Base-by-base conservation (phyloP, 2,113 vertebrate species). In the Menidia beryllina region DNA sequence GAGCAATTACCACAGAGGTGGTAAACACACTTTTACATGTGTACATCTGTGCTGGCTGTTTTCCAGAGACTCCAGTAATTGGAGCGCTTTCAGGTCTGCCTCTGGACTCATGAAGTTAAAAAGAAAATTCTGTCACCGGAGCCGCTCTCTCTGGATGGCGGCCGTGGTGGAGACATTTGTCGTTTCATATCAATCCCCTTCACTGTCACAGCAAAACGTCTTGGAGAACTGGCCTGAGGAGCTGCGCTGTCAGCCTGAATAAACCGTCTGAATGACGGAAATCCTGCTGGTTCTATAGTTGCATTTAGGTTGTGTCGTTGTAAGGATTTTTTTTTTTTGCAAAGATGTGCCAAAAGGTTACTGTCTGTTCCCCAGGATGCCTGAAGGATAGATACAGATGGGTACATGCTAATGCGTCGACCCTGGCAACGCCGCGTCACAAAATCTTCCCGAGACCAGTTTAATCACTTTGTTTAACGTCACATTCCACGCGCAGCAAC, bases 391-490 rank as follows among this genome's bases (percentile, higher is more conserved):
- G 13, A 4, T 45, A 45, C 17, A 38, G 24, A 21, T 5, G 43
- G n/a, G 7, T 27, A 23, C 14, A 43, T 45, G 47, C 15, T 34
- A 47, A 65, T 19, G 23, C 19, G 17, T 24, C 19, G 27, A n/a
- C 49, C 7, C 41, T 12, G 27, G 12, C 24, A 48, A 56, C 8
- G 26, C 15, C 26, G 21, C 38, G 21, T 45, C 23, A 38, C 39
- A 5, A 43, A 52, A 21, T 52, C 24, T 23, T 38, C 34, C 21
- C 17, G 1, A 23, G 36, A 51, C 14, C 21, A 12, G 11, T 66
- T 48, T 38, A 58, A 71, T 77, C 10, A 6, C 20, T 64, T 26
- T 59, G 48, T 62, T 67, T 55, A 52, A 72, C 26, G 8, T 62
- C 23, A 56, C 71, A 68, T 14, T 30, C 34, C 14, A 55, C 24